phyloP scores from a whole-genome alignment of 2,797 vertebrate species.

The Amblyraja radiata region DNA sequence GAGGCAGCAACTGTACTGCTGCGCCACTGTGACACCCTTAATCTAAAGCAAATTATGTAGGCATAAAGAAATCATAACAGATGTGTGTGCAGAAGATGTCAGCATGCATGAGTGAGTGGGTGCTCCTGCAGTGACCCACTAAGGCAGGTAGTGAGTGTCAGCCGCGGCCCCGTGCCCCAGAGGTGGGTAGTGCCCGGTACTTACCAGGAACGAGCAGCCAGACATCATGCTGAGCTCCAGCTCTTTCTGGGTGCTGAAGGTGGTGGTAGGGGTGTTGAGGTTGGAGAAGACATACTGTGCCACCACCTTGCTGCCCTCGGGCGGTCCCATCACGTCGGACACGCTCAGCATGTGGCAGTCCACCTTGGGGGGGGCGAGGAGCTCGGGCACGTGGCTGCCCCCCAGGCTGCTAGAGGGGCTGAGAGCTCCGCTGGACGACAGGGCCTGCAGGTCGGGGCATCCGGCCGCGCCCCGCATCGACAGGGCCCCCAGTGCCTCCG shows the following conservation, averaged over 20 bases:
- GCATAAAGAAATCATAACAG: too few species aligned
- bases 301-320: constrained; percentile 69
- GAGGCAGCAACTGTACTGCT: too few species aligned
- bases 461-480: constrained; percentile 60
- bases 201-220: constrained; percentile 75
- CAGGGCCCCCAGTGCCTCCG: constrained; percentile 75
- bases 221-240: constrained; percentile 62
- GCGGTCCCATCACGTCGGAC: constrained; percentile 63
- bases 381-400: constrained; percentile 58
- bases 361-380: constrained; percentile 64
- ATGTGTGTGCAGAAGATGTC: too few species aligned
- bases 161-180: too few species aligned
- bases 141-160: too few species aligned
- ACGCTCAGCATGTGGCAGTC: constrained; percentile 61
- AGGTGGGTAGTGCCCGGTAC: constrained; percentile 40
- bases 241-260: constrained; percentile 73
- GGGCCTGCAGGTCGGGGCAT: constrained; percentile 57
- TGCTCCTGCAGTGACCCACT: too few species aligned
- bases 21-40: too few species aligned
- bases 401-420: constrained; percentile 55
- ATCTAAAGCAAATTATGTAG: too few species aligned
- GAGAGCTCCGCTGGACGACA: constrained; percentile 66
- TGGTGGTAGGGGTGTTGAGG: constrained; percentile 51
- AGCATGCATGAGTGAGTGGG: too few species aligned
- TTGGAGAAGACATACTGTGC: constrained; percentile 72